These are phyloP conservation scores for Casuarius casuarius DNA, from an alignment of 2,113 vertebrate genomes.

Conservation along the genomic window DNA sequence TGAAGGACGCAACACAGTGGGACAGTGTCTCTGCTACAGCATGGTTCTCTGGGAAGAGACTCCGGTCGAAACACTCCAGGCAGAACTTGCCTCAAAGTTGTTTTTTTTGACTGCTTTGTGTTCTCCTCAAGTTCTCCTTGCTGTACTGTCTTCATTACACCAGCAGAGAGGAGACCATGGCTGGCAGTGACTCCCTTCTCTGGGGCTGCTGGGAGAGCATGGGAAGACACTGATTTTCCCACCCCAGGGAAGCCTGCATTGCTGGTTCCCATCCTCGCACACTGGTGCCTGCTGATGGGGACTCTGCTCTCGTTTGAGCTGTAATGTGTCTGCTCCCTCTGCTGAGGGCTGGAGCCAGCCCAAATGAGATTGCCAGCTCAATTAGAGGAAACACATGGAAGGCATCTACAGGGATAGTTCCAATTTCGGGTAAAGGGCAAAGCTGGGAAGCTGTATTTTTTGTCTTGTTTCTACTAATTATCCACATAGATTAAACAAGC, in stretches of 20 bases:
- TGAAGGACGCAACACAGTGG: rapidly evolving
- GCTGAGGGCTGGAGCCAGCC: background rate
- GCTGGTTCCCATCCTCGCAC: background rate
- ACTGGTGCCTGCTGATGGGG: background rate
- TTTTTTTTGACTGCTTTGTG: background rate
- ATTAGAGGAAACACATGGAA: background rate
- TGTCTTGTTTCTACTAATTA: background rate
- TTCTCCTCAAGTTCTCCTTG: background rate
- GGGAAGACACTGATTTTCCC: background rate
- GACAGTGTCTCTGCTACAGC: too few relatives aligned
- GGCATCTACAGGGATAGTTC: background rate
- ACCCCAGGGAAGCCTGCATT: background rate
- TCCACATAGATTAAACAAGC: background rate
- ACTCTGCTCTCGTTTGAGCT: background rate
- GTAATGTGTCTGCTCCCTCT: background rate
- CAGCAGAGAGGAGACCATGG: rapidly evolving
- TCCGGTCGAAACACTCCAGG: background rate
- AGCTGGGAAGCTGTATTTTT: background rate
- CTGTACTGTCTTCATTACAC: rapidly evolving
- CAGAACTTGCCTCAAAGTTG: background rate
- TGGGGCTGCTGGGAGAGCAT: background rate
- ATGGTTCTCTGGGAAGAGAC: background rate
- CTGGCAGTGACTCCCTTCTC: rapidly evolving
- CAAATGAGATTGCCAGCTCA: background rate
- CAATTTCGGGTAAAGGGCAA: background rate